Evolutionary conservation across 2,113 vertebrate genomes (phyloP).

Genomic region (Lamprotornis superbus): DNA sequence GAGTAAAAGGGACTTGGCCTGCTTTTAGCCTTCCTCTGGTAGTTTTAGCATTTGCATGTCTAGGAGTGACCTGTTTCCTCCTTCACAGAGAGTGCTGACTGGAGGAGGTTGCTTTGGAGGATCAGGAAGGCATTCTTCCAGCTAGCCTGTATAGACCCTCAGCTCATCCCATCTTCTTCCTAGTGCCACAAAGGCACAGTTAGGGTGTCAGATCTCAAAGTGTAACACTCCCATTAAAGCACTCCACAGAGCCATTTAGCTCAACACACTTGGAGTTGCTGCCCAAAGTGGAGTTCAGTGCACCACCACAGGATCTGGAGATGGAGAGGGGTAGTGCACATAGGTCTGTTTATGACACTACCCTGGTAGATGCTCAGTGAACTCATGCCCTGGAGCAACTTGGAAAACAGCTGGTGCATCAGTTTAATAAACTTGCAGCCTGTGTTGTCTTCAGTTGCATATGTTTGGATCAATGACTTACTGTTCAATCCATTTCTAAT

Average conservation of each 20-base stretch:
- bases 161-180: not conserved
- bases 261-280: not conserved
- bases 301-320: not conserved
- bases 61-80: not conserved
- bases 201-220: not conserved
- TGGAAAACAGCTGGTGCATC: not conserved
- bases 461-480: not conserved
- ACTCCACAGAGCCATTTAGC: not conserved
- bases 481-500: not conserved
- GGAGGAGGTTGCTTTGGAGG: not conserved
- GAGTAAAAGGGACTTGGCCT: not conserved
- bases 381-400: not conserved
- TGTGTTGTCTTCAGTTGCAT: not conserved
- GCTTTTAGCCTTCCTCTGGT: not conserved
- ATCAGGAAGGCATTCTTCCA: not conserved
- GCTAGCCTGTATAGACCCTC: not conserved
- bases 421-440: not conserved
- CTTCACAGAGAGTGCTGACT: not conserved
- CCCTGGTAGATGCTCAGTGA: not conserved
- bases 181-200: not conserved
- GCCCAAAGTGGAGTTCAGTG: not conserved
- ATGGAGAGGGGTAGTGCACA: rapidly evolving
- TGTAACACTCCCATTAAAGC: not conserved
- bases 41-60: not conserved
- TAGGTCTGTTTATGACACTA: not conserved